phyloP scores from a whole-genome alignment of 2,888 invertebrate genomes.

The Cancer borealis region DNA sequence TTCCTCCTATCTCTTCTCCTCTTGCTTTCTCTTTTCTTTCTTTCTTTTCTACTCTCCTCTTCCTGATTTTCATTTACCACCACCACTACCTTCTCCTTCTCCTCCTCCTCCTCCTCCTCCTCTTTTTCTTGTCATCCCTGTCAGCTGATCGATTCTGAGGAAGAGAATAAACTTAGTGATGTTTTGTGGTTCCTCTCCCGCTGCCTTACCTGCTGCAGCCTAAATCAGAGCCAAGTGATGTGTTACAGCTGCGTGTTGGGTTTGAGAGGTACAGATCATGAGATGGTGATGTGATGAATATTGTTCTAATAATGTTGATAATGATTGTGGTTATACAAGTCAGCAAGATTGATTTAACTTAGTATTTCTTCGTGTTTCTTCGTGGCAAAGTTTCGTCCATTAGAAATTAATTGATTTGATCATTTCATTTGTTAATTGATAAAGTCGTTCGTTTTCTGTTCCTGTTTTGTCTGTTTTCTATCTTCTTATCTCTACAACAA shows the following conservation, averaged over 20 bases:
- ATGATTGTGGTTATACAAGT: too few species aligned
- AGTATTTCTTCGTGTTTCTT: too few species aligned
- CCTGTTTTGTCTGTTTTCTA: background rate
- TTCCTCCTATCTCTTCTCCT: background rate
- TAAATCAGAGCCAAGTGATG: background rate
- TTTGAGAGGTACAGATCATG: background rate
- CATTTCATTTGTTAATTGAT: background rate
- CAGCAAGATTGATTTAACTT: too few species aligned
- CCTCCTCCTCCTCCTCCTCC: background rate
- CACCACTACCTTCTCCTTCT: background rate
- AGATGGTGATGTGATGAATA: background rate
- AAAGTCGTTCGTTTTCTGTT: background rate
- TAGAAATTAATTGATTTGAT: too few species aligned
- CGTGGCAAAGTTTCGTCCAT: too few species aligned
- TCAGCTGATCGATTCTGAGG: background rate
- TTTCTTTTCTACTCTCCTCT: background rate
- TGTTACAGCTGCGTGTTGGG: background rate
- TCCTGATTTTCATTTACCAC: background rate
- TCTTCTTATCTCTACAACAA: background rate
- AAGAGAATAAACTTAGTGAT: background rate
- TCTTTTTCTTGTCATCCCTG: background rate
- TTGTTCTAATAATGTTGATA: too few species aligned
- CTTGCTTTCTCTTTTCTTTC: conserved; percentile 13
- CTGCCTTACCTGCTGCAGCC: background rate
- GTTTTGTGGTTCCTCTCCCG: background rate